Evolutionary conservation across 2,797 vertebrate species (phyloP), one percentile per base, ranked within the genome.

Genomic region (Protosalanx chinensis): DNA sequence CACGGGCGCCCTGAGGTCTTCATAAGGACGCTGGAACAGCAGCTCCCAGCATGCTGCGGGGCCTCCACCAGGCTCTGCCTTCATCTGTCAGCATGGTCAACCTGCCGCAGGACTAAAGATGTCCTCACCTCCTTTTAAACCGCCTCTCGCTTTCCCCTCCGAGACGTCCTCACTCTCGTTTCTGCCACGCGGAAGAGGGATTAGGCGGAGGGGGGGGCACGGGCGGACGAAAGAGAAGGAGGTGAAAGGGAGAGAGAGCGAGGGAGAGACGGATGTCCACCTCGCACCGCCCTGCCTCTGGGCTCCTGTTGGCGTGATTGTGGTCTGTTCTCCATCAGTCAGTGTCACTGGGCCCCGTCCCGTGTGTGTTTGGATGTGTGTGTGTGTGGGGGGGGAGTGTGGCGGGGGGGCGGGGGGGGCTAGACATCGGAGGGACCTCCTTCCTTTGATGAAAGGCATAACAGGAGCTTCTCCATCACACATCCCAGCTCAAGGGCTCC

Each of bases 31-130:
- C 49, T 8, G 35, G 6, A 37, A 41, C 37, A 41, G 37, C 37
- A 41, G 37, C 37, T 41, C 6, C 6, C 15, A 53, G 18, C 15
- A 16, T 53, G 51, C 51, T 18, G 51, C 5, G 13, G 51, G 18
- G 16, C 51, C 51, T n/a, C 15, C 18, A 3, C 51, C 51, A 53
- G 51, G 51, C 15, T 16, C 51, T 53, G 3, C 51, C 66, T 3
- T 81, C 81, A 85, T 88, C 78, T 56, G 79, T 83, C 82, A 82
- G 27, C 67, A 64, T 67, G 77, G 80, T 82, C 81, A 79, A 74
- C 72, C 60, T 73, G 83, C 81, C 70, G 71, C 72, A 77, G 79
- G 79, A 80, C 73, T 71, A 70, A 67, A 71, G 71, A 77, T 73
- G 73, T 77, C 66, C 77, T 84, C 82, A 81, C 80, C 82, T 82